Evolutionary conservation across 2,888 invertebrate species (phyloP), one percentile per base, ranked within the genome.

Genomic region (Anoplius nigerrimus): DNA sequence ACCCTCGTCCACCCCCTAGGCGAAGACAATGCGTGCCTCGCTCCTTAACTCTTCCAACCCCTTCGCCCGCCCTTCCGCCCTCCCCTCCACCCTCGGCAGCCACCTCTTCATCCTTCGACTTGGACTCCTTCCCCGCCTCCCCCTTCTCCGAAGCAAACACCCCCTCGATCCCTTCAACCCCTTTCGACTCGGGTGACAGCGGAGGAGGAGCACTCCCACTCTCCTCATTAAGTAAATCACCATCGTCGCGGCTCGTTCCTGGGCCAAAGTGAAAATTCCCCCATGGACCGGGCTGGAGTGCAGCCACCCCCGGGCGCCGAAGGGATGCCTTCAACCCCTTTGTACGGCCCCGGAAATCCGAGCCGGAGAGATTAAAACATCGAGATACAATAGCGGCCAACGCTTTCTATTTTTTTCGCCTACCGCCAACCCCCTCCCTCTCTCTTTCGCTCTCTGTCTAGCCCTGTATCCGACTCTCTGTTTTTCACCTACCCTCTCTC

Each of bases 161-260:
- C n/a, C n/a, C n/a, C n/a, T n/a, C n/a, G n/a, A n/a, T n/a, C 42
- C 13, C 42, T 42, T 42, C 42, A 13, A 13, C 42, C 42, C 42
- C 42, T 42, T 42, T 42, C 42, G 42, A 6, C 42, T 42, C 8
- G 13, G 48, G 48, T 18, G 16, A 48, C 3, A 6, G 16, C 48
- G n/a, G 48, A 48, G n/a, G 42, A 27, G 20, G n/a, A n/a, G 18
- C 42, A 18, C 48, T 58, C 56, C 52, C 66, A n/a, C 54, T 56
- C 62, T 53, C 65, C 72, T 78, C 77, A 71, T 78, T 78, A 78
- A 79, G 79, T 78, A 78, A 78, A 78, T 78, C 78, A 78, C 75
- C 62, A 60, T 66, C 65, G 71, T 62, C 66, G 78, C 65, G 57
- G 60, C 69, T 75, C 59, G 62, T 74, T 65, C 58, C 48, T 11